Evolutionary conservation across 1,140 invertebrate species (phyloP).

Genomic region (Asbolus verrucosus): DNA sequence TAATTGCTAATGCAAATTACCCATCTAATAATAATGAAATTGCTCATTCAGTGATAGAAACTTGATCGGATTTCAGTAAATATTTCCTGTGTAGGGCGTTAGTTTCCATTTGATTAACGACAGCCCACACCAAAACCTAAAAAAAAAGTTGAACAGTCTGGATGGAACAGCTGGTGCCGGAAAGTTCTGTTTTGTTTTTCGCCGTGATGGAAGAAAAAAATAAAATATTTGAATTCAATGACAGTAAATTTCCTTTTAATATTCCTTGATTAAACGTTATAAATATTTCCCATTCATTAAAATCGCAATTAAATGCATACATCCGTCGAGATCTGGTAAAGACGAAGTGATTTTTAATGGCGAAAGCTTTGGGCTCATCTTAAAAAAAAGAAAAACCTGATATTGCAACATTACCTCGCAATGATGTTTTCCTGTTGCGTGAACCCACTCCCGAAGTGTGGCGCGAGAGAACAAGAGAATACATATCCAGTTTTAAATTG

Average conservation of each 20-base stretch:
- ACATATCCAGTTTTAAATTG: conserved; percentile 20
- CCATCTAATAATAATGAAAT: too few species aligned
- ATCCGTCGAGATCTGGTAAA: too few species aligned
- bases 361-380: too few species aligned
- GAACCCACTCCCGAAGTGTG: background rate
- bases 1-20: too few species aligned
- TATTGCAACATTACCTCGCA: background rate
- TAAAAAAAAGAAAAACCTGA: background rate
- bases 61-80: too few species aligned
- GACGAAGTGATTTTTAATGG: too few species aligned
- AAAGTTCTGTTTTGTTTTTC: conserved; percentile 37
- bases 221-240: conserved; percentile 26
- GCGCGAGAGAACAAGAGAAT: conserved; percentile 3
- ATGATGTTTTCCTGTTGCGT: conserved; percentile 21
- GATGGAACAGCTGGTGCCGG: conserved; percentile 2
- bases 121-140: background rate
- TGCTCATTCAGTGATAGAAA: too few species aligned
- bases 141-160: conserved; percentile 5
- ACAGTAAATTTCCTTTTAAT: conserved; percentile 17
- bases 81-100: too few species aligned
- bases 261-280: background rate
- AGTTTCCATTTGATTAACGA: conserved; percentile 33
- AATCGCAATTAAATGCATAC: too few species aligned
- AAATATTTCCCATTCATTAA: too few species aligned
- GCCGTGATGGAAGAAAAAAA: conserved; percentile 11